A percentile compares a stretch with the other conserved stretches of the same genome.
Evolutionary conservation across 2,797 vertebrate species (phyloP).

Genomic region (Stomatorhinus walkeri): DNA sequence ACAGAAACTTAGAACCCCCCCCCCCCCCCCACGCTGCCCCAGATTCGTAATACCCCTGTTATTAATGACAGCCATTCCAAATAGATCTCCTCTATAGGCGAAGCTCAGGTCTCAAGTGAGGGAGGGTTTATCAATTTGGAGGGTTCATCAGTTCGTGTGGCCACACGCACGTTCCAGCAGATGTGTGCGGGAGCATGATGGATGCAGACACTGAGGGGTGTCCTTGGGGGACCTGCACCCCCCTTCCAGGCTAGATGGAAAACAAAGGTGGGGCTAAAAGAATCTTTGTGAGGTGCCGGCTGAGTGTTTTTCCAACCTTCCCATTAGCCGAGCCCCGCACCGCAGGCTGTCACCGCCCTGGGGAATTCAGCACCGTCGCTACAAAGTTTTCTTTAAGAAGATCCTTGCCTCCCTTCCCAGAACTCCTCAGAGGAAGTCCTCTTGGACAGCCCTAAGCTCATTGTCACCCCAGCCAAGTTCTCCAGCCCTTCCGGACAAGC

Average conservation of each 20-base stretch:
- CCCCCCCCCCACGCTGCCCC: background rate
- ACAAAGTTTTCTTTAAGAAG: background rate
- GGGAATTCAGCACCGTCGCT: background rate
- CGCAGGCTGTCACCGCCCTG: background rate
- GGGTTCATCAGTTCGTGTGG: background rate
- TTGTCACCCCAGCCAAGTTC: background rate
- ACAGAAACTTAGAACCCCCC: background rate
- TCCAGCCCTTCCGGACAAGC: background rate
- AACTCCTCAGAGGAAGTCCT: background rate
- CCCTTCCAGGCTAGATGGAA: background rate
- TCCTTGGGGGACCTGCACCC: background rate
- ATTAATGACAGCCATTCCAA: background rate
- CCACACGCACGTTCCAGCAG: background rate
- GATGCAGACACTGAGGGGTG: background rate
- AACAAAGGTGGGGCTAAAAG: background rate
- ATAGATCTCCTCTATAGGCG: background rate
- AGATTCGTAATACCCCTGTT: background rate
- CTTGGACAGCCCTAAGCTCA: background rate
- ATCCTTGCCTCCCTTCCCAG: background rate
- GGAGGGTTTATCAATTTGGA: background rate
- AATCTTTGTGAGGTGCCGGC: background rate
- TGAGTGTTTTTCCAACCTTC: background rate
- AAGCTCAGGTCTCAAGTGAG: background rate
- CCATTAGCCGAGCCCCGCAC: background rate
- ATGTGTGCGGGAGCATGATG: background rate